phyloP scores from a whole-genome alignment of 2,797 vertebrate species.

The Lophius americanus region DNA sequence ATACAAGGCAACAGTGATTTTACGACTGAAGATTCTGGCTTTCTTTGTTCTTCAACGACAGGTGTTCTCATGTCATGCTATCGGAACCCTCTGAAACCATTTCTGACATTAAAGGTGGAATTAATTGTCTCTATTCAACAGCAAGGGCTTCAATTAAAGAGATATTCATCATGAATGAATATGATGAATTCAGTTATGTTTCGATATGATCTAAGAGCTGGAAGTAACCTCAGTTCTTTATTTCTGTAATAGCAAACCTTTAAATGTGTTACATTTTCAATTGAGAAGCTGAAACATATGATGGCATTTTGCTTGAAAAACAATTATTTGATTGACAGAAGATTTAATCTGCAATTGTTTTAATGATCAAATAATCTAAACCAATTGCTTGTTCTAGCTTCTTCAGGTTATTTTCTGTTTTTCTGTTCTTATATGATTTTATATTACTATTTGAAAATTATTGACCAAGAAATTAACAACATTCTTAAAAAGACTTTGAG shows the following conservation, averaged over 20 bases:
- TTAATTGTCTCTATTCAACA: not conserved
- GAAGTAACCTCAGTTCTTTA: slow-evolving; percentile 1
- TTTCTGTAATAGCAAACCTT: slow-evolving; percentile 1
- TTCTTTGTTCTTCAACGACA: slow-evolving; percentile 15
- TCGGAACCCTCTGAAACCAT: not conserved
- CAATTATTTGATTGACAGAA: too few relatives aligned
- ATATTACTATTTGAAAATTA: not conserved
- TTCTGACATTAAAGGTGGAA: slow-evolving; percentile 5
- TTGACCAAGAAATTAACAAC: not conserved
- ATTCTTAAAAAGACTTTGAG: not conserved
- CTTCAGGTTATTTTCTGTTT: not conserved
- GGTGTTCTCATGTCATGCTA: not conserved
- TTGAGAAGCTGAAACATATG: not conserved
- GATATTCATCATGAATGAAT: slow-evolving; percentile 23
- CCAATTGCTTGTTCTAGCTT: not conserved
- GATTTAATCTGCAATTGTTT: too few relatives aligned
- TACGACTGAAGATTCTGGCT: slow-evolving; percentile 2
- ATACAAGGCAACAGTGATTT: slow-evolving; percentile 17
- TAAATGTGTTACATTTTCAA: slow-evolving; percentile 10
- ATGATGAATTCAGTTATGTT: slow-evolving; percentile 18
- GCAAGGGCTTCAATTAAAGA: not conserved
- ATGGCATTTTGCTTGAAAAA: too few relatives aligned
- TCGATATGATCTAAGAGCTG: slow-evolving; percentile 8
- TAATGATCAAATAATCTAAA: not conserved
- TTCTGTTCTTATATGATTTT: not conserved